These are phyloP conservation scores for Acanthurus lineatus DNA, from an alignment of 2,797 vertebrate species.

Conservation along the genomic window DNA sequence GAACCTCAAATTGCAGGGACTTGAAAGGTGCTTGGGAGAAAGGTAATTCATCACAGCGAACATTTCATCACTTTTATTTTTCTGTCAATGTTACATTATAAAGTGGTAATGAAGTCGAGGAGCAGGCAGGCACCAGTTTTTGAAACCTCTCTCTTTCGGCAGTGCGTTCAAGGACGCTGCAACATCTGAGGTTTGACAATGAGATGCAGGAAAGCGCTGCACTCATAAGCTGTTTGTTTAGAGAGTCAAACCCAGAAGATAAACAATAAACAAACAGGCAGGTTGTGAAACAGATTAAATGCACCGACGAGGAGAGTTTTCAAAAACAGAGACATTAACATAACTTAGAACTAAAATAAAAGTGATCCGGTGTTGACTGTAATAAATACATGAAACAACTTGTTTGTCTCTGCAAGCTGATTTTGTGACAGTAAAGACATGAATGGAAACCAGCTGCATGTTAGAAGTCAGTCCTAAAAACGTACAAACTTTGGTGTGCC, in stretches of 20 bases:
- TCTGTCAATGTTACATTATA: conserved; percentile 68
- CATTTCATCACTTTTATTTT: conserved; percentile 72
- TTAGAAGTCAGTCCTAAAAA: conserved; percentile 1
- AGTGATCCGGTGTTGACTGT: not conserved
- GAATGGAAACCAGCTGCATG: conserved; percentile 2
- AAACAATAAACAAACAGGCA: conserved; percentile 30
- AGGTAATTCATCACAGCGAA: conserved; percentile 62
- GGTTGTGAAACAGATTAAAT: conserved; percentile 46
- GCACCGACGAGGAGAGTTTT: conserved; percentile 18
- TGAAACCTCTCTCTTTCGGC: conserved; percentile 15
- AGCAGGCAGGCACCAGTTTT: conserved; percentile 22
- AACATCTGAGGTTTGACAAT: conserved; percentile 34
- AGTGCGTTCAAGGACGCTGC: conserved; percentile 36
- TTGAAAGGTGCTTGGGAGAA: conserved; percentile 47
- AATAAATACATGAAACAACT: conserved; percentile 9
- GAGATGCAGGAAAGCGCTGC: conserved; percentile 3
- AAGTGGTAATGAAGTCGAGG: conserved; percentile 52
- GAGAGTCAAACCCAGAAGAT: conserved; percentile 48
- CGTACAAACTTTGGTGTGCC: not conserved
- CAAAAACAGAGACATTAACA: conserved; percentile 33
- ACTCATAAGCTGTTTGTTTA: conserved; percentile 36
- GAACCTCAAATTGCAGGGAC: conserved; percentile 52
- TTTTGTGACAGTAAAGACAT: conserved; percentile 15
- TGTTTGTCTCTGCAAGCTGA: conserved; percentile 18
- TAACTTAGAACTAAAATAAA: conserved; percentile 26